phyloP scores from a whole-genome alignment of 2,113 vertebrate genomes.

The Cinclus cinclus region DNA sequence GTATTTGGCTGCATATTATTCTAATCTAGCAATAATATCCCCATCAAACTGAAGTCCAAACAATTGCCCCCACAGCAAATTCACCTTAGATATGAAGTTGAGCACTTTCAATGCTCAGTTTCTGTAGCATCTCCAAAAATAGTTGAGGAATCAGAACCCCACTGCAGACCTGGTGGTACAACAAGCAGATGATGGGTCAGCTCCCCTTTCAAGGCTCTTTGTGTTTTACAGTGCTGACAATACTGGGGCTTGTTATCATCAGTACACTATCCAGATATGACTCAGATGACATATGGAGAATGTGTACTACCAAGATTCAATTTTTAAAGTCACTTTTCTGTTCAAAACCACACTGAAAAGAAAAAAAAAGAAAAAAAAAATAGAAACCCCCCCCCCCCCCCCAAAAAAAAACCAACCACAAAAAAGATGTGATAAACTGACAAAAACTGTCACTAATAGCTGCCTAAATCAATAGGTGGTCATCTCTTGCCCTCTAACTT shows the following conservation, averaged over 20 bases:
- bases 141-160: constrained; percentile 23
- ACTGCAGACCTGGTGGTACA: neutral
- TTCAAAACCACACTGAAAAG: neutral
- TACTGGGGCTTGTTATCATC: constrained; percentile 36
- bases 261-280: constrained; percentile 52
- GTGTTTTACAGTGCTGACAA: constrained; percentile 9
- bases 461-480: neutral
- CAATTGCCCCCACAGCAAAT: neutral
- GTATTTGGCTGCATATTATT: neutral
- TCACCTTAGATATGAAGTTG: neutral
- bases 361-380: neutral
- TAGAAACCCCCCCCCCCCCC: too few species aligned
- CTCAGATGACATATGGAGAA: constrained; percentile 59
- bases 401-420: neutral
- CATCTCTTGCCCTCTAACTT: neutral
- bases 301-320: neutral
- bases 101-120: neutral
- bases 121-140: constrained; percentile 18
- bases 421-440: constrained; percentile 42
- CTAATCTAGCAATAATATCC: neutral
- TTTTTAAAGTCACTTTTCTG: constrained; percentile 54
- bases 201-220: neutral
- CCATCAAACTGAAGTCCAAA: neutral
- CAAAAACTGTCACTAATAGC: neutral
- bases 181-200: neutral